A percentile compares a stretch with the other conserved stretches of the same genome.
phyloP scores from a whole-genome alignment of 2,797 vertebrate genomes.

The Cetoscarus ocellatus region DNA sequence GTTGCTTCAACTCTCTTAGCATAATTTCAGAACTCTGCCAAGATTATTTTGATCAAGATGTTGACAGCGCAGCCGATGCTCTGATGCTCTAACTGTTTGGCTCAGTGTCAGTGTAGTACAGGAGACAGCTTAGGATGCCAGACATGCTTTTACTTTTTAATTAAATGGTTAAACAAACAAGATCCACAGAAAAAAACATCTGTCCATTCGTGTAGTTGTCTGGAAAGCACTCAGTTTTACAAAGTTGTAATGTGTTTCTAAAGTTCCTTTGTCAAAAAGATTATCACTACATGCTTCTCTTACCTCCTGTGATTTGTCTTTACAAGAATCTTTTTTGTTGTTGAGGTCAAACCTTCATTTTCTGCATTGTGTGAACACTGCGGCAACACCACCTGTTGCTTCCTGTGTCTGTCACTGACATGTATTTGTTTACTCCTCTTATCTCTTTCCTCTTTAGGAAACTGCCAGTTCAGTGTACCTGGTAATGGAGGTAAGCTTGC shows the following conservation, averaged over 20 bases:
- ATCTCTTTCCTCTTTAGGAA: constrained; percentile 84
- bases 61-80: constrained; percentile 8
- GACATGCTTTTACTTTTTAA: no score
- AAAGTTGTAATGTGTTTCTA: background rate
- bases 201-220: background rate
- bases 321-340: background rate
- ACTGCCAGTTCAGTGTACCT: constrained; percentile 97
- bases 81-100: background rate
- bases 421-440: constrained; percentile 60
- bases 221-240: background rate
- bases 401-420: constrained; percentile 50
- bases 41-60: constrained; percentile 11
- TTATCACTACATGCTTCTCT: background rate
- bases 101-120: constrained; percentile 1
- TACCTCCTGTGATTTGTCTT: no score
- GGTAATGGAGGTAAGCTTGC: constrained; percentile 96
- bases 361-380: background rate
- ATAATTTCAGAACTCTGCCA: background rate
- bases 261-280: background rate
- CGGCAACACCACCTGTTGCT: constrained; percentile 38
- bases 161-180: no score
- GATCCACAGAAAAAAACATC: no score
- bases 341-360: background rate
- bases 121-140: no score
- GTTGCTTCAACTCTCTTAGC: no score